Evolutionary conservation across 1,140 invertebrate genomes (phyloP).

Genomic region (Periplaneta americana): DNA sequence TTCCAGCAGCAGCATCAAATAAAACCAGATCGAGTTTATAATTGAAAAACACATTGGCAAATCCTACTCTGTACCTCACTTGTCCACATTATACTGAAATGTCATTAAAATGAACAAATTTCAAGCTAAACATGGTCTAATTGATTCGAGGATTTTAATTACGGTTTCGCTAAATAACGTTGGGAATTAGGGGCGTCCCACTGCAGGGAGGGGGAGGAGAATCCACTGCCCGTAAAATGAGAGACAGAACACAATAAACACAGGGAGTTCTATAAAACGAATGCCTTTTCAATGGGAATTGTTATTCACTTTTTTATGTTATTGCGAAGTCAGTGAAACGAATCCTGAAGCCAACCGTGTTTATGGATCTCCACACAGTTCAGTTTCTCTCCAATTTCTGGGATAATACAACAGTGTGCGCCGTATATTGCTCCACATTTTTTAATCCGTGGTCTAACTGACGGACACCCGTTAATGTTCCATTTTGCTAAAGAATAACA

Average conservation of each 20-base stretch:
- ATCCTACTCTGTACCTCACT: background rate
- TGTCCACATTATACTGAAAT: conserved; percentile 15
- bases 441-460: no score
- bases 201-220: background rate
- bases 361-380: no score
- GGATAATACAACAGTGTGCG: no score
- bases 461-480: no score
- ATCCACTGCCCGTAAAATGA: conserved; percentile 11
- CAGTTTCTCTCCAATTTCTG: no score
- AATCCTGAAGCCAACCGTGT: no score
- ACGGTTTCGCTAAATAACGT: conserved; percentile 20
- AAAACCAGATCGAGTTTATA: conserved; percentile 17
- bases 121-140: conserved; percentile 20
- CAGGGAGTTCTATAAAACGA: background rate
- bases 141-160: conserved; percentile 22
- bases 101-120: conserved; percentile 21
- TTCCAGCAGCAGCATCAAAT: background rate
- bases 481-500: no score
- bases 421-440: no score
- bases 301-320: background rate
- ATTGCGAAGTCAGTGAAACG: background rate
- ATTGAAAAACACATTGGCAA: conserved; percentile 10
- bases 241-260: background rate
- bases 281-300: background rate
- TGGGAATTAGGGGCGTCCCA: conserved; percentile 16